These are phyloP conservation scores for Agelastica alni DNA, from an alignment of 2,888 invertebrate genomes.

Conservation along the genomic window DNA sequence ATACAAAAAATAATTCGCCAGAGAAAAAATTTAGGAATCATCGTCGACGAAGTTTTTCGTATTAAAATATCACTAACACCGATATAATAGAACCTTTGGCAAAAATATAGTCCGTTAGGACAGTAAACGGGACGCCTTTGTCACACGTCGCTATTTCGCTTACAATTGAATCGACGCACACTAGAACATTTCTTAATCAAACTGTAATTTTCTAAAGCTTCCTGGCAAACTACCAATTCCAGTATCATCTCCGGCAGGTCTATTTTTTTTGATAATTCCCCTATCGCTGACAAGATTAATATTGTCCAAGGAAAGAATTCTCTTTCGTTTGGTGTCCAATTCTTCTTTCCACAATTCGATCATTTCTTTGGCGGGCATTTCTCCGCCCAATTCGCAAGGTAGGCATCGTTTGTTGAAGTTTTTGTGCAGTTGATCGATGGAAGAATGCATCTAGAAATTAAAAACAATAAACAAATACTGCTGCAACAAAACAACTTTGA, in stretches of 20 bases:
- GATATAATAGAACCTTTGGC: too few relatives aligned
- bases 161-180: too few relatives aligned
- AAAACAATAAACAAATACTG: too few relatives aligned
- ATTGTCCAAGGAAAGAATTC: conserved; percentile 64
- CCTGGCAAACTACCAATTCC: conserved; percentile 55
- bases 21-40: too few relatives aligned
- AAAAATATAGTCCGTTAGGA: too few relatives aligned
- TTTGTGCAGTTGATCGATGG: conserved; percentile 63
- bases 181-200: conserved; percentile 63
- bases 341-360: conserved; percentile 69
- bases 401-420: conserved; percentile 66
- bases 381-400: conserved; percentile 74
- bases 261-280: conserved; percentile 59
- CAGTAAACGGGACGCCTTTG: too few relatives aligned
- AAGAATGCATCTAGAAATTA: conserved; percentile 54
- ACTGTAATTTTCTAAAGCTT: conserved; percentile 72
- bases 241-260: conserved; percentile 46
- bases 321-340: conserved; percentile 63
- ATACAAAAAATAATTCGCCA: too few relatives aligned
- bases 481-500: too few relatives aligned
- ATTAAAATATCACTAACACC: too few relatives aligned
- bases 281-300: conserved; percentile 69
- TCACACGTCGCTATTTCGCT: too few relatives aligned
- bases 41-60: too few relatives aligned
- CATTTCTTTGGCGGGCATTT: conserved; percentile 72